Percentiles rank a stretch among this genome's conserved stretches.
Conservation (phyloP, 2,888 invertebrate genomes). For the Drosophila anomalata region DNA sequence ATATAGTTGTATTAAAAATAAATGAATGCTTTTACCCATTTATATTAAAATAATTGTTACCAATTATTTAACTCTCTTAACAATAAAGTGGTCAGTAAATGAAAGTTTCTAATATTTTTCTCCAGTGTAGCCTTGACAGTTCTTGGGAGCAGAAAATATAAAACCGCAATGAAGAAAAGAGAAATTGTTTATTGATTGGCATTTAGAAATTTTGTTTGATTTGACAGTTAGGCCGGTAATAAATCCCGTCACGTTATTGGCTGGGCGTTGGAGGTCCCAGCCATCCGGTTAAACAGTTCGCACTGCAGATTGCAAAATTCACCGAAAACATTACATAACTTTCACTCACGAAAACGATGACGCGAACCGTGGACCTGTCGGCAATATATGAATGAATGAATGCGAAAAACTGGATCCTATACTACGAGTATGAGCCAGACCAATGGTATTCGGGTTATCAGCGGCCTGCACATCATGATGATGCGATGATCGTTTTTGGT, state of each 20-base stretch:
- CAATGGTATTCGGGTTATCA: slow-evolving; percentile 46
- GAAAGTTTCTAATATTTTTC: neutral
- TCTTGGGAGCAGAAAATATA: slow-evolving; percentile 32
- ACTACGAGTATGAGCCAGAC: slow-evolving; percentile 19
- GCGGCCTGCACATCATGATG: slow-evolving; percentile 1
- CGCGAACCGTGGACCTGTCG: slow-evolving; percentile 24
- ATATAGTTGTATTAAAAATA: neutral
- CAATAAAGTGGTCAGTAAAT: too few relatives aligned
- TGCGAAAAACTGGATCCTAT: slow-evolving; percentile 60
- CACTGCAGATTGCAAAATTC: slow-evolving; percentile 62
- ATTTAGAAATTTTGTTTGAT: slow-evolving; percentile 74
- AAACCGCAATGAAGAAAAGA: slow-evolving; percentile 59
- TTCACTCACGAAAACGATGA: slow-evolving; percentile 65
- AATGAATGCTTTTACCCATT: neutral
- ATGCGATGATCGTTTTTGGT: slow-evolving; percentile 58
- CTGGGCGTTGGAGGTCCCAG: slow-evolving; percentile 27
- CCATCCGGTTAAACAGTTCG: slow-evolving; percentile 59
- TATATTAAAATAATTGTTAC: too few relatives aligned
- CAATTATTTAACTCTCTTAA: too few relatives aligned
- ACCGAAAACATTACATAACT: slow-evolving; percentile 75
- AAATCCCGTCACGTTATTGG: slow-evolving; percentile 48
- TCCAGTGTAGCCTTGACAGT: slow-evolving; percentile 53
- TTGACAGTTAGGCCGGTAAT: slow-evolving; percentile 57
- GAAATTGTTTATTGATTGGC: slow-evolving; percentile 79
- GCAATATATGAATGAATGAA: slow-evolving; percentile 65